Conservation (phyloP, 2,888 invertebrate species). For the Sinodicranocentrus sp. region DNA sequence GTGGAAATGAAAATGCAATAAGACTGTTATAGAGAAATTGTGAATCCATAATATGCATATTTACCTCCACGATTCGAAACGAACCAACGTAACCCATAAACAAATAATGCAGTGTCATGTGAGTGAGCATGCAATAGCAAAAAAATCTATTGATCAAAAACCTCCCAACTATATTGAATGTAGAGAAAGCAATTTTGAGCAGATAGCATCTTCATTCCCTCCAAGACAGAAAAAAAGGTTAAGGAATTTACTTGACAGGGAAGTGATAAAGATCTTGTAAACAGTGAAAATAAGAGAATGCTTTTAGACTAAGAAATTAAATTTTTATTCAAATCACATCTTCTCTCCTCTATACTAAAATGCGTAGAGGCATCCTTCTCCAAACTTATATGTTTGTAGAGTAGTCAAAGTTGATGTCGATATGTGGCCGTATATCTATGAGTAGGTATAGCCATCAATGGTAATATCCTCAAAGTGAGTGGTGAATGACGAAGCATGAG, state of each 20-base stretch:
- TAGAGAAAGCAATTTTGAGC: background rate
- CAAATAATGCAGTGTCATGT: background rate
- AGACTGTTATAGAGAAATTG: background rate
- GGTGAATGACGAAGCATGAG: conserved; percentile 56
- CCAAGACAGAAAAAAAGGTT: conserved; percentile 12
- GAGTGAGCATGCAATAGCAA: background rate
- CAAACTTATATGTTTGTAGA: too few relatives aligned
- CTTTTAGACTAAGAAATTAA: conserved; percentile 69
- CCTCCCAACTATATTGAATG: background rate
- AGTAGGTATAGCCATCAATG: background rate
- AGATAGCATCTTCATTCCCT: conserved; percentile 1
- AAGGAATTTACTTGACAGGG: conserved; percentile 34
- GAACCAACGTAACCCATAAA: background rate
- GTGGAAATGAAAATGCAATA: background rate
- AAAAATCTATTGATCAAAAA: conserved; percentile 29
- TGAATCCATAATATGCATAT: background rate
- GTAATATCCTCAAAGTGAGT: conserved; percentile 22
- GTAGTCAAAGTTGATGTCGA: background rate
- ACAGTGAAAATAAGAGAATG: conserved; percentile 60
- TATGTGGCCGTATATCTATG: background rate
- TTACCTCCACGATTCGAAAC: background rate
- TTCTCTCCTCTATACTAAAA: conserved; percentile 20
- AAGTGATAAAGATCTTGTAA: conserved; percentile 65
- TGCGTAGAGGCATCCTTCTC: background rate
- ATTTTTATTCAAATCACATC: conserved; percentile 73